phyloP scores from a whole-genome alignment of 2,888 invertebrate genomes.

The Nysson spinosus region DNA sequence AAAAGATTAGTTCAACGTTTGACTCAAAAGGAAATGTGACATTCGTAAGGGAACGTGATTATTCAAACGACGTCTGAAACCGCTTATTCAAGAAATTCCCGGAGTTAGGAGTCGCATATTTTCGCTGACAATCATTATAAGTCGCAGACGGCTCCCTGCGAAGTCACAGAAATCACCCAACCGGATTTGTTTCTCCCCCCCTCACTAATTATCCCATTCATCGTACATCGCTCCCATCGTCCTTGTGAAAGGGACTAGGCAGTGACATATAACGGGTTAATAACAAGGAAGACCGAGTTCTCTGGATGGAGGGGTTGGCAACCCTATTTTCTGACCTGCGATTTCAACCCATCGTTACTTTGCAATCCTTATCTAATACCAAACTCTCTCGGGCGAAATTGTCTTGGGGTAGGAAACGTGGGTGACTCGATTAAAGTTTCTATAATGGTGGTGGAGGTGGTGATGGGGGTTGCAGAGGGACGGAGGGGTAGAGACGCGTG shows the following conservation, averaged over 20 bases:
- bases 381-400: constrained; percentile 29
- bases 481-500: neutral
- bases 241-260: constrained; percentile 6
- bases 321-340: neutral
- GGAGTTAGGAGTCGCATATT: constrained; percentile 11
- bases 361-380: constrained; percentile 21
- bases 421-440: constrained; percentile 43
- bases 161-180: neutral
- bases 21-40: no score
- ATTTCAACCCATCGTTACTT: constrained; percentile 33
- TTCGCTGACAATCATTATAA: constrained; percentile 12
- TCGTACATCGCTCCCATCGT: constrained; percentile 5
- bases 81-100: constrained; percentile 5
- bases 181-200: constrained; percentile 9
- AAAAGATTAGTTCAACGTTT: no score
- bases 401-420: constrained; percentile 5
- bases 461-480: neutral
- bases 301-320: neutral
- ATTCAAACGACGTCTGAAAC: constrained; percentile 23
- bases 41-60: constrained; percentile 15
- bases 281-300: constrained; percentile 27
- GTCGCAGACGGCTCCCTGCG: no score
- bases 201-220: constrained; percentile 27
- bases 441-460: neutral
- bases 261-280: constrained; percentile 22